Evolutionary conservation across 2,113 vertebrate species (phyloP).

Genomic region (Rhinoderma darwinii): DNA sequence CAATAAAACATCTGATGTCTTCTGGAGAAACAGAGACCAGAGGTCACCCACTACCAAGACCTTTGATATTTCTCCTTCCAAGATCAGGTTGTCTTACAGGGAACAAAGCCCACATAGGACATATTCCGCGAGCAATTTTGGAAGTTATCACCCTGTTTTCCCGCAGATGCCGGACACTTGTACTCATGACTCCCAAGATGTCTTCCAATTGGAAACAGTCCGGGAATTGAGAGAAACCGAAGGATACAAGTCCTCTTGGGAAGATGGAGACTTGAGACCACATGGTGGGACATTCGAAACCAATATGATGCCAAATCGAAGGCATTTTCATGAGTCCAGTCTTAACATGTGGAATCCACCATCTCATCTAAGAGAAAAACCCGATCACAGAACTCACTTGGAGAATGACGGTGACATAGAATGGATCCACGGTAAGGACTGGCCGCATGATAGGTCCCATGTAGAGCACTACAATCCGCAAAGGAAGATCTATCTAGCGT

Average conservation of each 20-base stretch:
- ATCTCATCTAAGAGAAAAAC: not conserved
- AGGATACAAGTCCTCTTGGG: not conserved
- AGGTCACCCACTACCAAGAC: not conserved
- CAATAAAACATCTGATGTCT: slow-evolving; percentile 68
- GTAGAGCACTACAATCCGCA: not conserved
- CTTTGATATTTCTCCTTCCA: not conserved
- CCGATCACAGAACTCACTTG: too few species aligned
- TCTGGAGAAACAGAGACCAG: slow-evolving; percentile 56
- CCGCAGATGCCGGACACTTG: too few species aligned
- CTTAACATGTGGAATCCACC: not conserved
- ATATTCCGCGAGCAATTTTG: not conserved
- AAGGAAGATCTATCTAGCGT: slow-evolving; percentile 63
- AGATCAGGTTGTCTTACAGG: not conserved
- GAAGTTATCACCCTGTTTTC: not conserved
- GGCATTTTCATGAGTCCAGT: not conserved
- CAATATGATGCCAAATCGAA: not conserved
- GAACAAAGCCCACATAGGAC: not conserved
- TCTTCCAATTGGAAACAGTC: not conserved
- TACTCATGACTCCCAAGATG: not conserved
- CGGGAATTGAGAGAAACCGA: not conserved
- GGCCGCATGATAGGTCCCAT: not conserved
- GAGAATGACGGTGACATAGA: not conserved
- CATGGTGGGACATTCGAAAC: not conserved
- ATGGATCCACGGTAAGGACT: not conserved
- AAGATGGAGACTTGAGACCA: not conserved